These are phyloP conservation scores for Drosophila ambigua DNA, from an alignment of 1,140 invertebrate genomes.

Conservation along the genomic window DNA sequence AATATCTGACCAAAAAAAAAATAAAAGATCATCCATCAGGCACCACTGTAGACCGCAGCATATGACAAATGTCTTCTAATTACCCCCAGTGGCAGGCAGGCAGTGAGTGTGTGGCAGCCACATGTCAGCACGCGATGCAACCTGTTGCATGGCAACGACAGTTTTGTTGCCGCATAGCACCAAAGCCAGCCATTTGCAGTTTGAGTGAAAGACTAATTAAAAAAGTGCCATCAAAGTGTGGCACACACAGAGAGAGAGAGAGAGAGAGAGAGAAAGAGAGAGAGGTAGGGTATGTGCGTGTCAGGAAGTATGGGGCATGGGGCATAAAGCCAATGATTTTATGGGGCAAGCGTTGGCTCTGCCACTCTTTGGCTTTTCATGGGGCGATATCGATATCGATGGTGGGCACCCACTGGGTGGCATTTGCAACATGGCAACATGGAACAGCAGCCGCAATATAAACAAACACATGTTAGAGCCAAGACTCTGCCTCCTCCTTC, in stretches of 20 bases:
- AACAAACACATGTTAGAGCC: conserved; percentile 59
- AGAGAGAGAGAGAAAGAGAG: conserved; percentile 18
- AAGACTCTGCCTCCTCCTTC: conserved; percentile 17
- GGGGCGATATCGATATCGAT: conserved; percentile 15
- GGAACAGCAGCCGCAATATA: conserved; percentile 57
- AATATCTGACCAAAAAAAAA: too few species aligned
- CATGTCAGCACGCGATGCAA: too few species aligned
- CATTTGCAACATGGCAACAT: conserved; percentile 48
- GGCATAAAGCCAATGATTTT: conserved; percentile 65
- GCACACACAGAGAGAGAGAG: conserved; percentile 35
- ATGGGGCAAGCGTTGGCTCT: conserved; percentile 25
- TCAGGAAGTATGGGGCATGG: conserved; percentile 33
- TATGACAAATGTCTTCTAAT: conserved; percentile 27
- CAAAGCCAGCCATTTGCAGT: conserved; percentile 12
- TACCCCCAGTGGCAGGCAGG: conserved; percentile 12
- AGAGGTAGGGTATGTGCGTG: conserved; percentile 39
- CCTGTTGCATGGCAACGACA: conserved; percentile 43
- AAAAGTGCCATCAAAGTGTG: conserved; percentile 81
- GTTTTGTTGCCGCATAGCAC: conserved; percentile 38
- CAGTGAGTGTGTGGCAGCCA: conserved; percentile 33
- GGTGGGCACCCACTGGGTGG: conserved; percentile 64
- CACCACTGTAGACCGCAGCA: conserved; percentile 23
- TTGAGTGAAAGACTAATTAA: conserved; percentile 62
- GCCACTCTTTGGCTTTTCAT: not conserved
- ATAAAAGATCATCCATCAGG: too few species aligned